phyloP scores from a whole-genome alignment of 2,888 invertebrate genomes.

The Caenorhabditis angaria region DNA sequence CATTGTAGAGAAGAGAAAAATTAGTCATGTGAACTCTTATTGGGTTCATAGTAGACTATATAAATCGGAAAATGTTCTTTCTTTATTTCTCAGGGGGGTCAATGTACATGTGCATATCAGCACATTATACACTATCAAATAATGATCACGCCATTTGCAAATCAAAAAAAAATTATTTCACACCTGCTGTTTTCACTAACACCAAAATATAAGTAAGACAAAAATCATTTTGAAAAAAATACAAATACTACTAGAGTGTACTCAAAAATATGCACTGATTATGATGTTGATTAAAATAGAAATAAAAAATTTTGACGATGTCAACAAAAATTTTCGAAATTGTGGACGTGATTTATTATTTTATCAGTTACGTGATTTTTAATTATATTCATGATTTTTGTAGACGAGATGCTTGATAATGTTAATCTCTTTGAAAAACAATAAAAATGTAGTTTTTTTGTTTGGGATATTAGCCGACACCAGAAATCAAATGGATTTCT shows the following conservation, averaged over 20 bases:
- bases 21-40: no score
- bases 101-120: slow-evolving; percentile 25
- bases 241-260: no score
- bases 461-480: no score
- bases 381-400: neutral
- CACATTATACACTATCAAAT: slow-evolving; percentile 17
- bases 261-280: no score
- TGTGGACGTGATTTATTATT: neutral
- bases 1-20: no score
- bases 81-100: no score
- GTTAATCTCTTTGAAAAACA: neutral
- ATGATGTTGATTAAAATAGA: no score
- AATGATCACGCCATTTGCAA: slow-evolving; percentile 35
- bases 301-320: no score
- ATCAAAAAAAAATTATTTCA: slow-evolving; percentile 18
- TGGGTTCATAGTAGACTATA: neutral
- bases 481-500: no score
- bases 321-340: no score
- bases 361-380: neutral
- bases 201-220: slow-evolving; percentile 1
- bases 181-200: slow-evolving; percentile 14
- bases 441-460: neutral
- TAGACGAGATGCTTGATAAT: neutral
- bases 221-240: no score
- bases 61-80: no score